Conservation (phyloP, 2,888 invertebrate genomes). For the Plusia festucae region DNA sequence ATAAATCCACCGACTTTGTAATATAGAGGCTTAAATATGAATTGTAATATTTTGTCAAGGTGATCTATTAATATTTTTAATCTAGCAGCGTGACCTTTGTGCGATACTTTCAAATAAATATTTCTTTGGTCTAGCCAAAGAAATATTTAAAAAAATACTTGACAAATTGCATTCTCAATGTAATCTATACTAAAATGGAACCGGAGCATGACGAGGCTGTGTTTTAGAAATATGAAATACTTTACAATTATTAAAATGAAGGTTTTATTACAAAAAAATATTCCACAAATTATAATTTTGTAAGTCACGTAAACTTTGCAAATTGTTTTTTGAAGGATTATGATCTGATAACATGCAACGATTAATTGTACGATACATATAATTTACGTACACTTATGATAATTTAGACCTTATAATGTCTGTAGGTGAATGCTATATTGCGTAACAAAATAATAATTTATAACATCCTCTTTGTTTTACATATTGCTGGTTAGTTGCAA, state of each 20-base stretch:
- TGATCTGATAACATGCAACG: slow-evolving; percentile 49
- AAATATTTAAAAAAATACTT: slow-evolving; percentile 51
- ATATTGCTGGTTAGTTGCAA: not conserved
- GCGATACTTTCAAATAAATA: slow-evolving; percentile 61
- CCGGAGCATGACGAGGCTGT: slow-evolving; percentile 25
- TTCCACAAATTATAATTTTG: slow-evolving; percentile 37
- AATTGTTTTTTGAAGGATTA: slow-evolving; percentile 37
- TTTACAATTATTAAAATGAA: slow-evolving; percentile 37
- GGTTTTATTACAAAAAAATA: slow-evolving; percentile 42
- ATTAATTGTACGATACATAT: slow-evolving; percentile 32
- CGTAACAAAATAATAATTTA: slow-evolving; percentile 17
- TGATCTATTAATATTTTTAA: slow-evolving; percentile 46
- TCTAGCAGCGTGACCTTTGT: slow-evolving; percentile 60
- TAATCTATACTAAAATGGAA: slow-evolving; percentile 36
- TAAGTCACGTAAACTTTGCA: slow-evolving; percentile 39
- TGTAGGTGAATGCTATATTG: slow-evolving; percentile 29
- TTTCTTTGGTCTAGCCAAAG: slow-evolving; percentile 59
- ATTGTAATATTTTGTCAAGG: slow-evolving; percentile 50
- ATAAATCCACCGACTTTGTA: not conserved
- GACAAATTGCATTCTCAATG: slow-evolving; percentile 50
- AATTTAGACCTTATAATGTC: slow-evolving; percentile 48
- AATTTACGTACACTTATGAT: slow-evolving; percentile 50
- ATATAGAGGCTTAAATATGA: slow-evolving; percentile 9
- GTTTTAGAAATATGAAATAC: slow-evolving; percentile 20
- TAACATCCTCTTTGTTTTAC: slow-evolving; percentile 11